These are phyloP conservation scores for Morone chrysops DNA, from an alignment of 2,113 vertebrate species.

Conservation along the genomic window DNA sequence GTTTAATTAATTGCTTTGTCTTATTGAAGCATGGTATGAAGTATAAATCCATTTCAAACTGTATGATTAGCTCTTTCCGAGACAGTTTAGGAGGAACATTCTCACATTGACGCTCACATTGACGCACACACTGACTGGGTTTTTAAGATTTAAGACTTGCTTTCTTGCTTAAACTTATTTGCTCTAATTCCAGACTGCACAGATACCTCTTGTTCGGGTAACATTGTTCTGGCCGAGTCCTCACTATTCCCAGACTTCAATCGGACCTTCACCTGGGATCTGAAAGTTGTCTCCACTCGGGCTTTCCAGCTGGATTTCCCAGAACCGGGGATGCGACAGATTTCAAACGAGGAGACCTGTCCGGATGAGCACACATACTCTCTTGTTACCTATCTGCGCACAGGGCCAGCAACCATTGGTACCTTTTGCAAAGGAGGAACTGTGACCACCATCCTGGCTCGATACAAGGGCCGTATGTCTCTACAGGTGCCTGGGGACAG, in stretches of 20 bases:
- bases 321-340: conserved; percentile 85
- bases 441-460: conserved; percentile 83
- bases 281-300: conserved; percentile 76
- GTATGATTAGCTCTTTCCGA: too few relatives aligned
- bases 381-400: conserved; percentile 76
- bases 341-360: conserved; percentile 82
- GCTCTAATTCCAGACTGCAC: conserved; percentile 86
- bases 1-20: too few relatives aligned
- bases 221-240: conserved; percentile 82
- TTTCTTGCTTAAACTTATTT: background rate
- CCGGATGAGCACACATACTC: conserved; percentile 83
- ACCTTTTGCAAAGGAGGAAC: conserved; percentile 91
- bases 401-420: conserved; percentile 79
- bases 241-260: conserved; percentile 84
- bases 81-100: too few relatives aligned
- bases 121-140: too few relatives aligned
- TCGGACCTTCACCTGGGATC: conserved; percentile 89
- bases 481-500: conserved; percentile 53
- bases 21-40: too few relatives aligned
- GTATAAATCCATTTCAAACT: too few relatives aligned
- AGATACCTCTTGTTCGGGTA: conserved; percentile 78
- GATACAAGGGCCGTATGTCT: conserved; percentile 60
- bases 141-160: too few relatives aligned
- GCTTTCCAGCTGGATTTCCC: conserved; percentile 89
- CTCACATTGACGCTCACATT: too few relatives aligned